These are phyloP conservation scores for Aleiodes leptofemur DNA, from an alignment of 2,888 invertebrate species.

Conservation along the genomic window DNA sequence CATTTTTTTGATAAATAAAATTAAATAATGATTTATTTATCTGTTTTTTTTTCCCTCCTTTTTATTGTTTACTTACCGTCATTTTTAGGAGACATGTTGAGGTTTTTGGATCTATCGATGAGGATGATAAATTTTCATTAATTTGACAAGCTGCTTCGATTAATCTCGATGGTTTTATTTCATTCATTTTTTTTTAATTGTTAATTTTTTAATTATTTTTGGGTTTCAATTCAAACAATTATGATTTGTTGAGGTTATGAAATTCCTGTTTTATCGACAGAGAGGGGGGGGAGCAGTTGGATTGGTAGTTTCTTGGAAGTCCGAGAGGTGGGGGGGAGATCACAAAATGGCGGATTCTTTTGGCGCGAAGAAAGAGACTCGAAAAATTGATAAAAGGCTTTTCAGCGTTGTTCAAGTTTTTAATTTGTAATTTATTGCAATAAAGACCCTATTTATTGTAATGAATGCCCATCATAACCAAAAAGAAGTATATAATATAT, in stretches of 20 bases:
- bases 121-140: constrained; percentile 55
- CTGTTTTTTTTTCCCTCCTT: neutral
- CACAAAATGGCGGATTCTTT: neutral
- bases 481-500: too few species aligned
- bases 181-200: constrained; percentile 46
- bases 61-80: constrained; percentile 52
- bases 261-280: neutral
- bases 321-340: neutral
- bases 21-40: neutral
- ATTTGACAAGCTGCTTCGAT: constrained; percentile 56
- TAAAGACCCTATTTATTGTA: too few species aligned
- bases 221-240: neutral
- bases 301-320: neutral
- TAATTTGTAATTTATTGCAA: too few species aligned
- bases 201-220: constrained; percentile 13
- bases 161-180: constrained; percentile 51
- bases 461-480: too few species aligned
- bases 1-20: neutral
- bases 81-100: constrained; percentile 55
- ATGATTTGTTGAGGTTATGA: constrained; percentile 41
- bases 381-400: too few species aligned
- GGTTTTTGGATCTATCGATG: constrained; percentile 50
- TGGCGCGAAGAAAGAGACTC: too few species aligned
- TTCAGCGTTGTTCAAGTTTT: too few species aligned
- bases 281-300: neutral